Evolutionary conservation across 1,140 invertebrate genomes (phyloP).

Genomic region (Rhagoletis zephyria): DNA sequence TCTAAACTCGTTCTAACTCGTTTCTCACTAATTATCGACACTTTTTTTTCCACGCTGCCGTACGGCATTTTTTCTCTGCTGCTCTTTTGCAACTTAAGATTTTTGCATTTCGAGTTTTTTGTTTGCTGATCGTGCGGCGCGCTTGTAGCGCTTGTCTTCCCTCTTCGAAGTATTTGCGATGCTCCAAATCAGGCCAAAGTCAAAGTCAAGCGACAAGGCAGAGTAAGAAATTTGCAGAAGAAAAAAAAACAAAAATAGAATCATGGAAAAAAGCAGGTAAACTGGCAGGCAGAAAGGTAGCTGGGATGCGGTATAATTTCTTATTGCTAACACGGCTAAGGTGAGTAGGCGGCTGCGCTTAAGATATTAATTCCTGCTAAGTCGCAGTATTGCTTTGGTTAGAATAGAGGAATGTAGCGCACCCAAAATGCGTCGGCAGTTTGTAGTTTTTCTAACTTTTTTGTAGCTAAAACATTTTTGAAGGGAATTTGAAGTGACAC

Average conservation of each 20-base stretch:
- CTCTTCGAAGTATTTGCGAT: not conserved
- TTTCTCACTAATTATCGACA: conserved; percentile 42
- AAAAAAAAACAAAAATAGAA: not conserved
- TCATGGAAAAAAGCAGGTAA: not conserved
- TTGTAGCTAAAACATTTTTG: no score
- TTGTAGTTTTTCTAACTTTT: not conserved
- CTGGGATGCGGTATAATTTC: not conserved
- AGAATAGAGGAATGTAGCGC: not conserved
- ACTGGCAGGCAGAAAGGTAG: not conserved
- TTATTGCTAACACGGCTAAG: not conserved
- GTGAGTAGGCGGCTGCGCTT: conserved; percentile 37
- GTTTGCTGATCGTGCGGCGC: not conserved
- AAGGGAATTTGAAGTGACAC: no score
- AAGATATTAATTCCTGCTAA: conserved; percentile 44
- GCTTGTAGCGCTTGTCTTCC: not conserved
- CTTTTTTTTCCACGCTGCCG: not conserved
- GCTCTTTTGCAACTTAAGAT: not conserved
- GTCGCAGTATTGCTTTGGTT: not conserved
- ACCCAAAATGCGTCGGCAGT: not conserved
- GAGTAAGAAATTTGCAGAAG: not conserved
- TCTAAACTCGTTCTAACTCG: conserved; percentile 38
- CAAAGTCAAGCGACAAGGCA: not conserved
- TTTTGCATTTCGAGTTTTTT: not conserved
- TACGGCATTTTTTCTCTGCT: not conserved
- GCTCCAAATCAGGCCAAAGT: conserved; percentile 33